These are phyloP conservation scores for Felis catus DNA, from an alignment of 2,113 vertebrate species.

Conservation along the genomic window F.catus_Fca126_mat1.0 CM031418.1:88289001-88289500, in stretches of 20 bases:
- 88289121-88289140: background rate
- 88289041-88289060: background rate
- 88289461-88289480: background rate
- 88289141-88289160: background rate
- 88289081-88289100: background rate
- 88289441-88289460: background rate
- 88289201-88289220: background rate
- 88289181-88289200: background rate
- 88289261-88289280: background rate
- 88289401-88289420: background rate
- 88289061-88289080: background rate
- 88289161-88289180: background rate
- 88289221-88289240: fast-evolving
- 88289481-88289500: background rate
- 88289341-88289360: no score
- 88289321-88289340: background rate
- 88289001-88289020: background rate
- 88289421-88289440: background rate
- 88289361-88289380: background rate
- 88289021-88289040: background rate
- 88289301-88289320: background rate
- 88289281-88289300: background rate
- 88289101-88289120: background rate
- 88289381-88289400: background rate
- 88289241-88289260: background rate